Base-by-base conservation (phyloP, 2,888 invertebrate species). In the Cheilosia vernalis region DNA sequence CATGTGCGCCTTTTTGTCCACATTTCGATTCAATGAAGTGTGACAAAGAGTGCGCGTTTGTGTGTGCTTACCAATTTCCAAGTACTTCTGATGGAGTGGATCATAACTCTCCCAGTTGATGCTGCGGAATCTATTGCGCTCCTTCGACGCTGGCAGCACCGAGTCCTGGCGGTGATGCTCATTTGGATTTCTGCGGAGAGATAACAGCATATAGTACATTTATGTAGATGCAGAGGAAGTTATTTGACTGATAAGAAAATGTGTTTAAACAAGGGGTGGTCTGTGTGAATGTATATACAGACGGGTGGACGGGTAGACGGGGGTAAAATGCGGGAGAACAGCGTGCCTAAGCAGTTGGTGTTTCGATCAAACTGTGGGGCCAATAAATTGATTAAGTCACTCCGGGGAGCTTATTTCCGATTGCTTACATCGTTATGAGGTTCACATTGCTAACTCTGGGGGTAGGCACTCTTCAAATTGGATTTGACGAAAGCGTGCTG, bases 81-180 rank as follows among this genome's bases (percentile, higher is more conserved):
- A 93, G 93, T 98, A 98, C 91, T 98, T 97, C 91, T 98, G 98
- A 93, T 97, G 97, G 85, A 97, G 95, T 1, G 96, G 96, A 91
- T 98, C 97, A 93, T 98, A 98, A 90, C 96, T 96, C 88, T 98
- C 98, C 98, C 98, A 98, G 66, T 94, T 94, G 88, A 96, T 94
- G 87, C 95, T 96, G 66, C 96, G 94, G 92, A 97, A 97, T 89
- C 96, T 95, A 93, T 96, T 97, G 87, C 96, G 94, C 90, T 97
- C 97, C 90, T 96, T 95, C 67, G 96, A 97, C 58, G 96, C 95
- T 4, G 96, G 95, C 87, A 97, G 93, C 63, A 95, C 93, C 0
- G 95, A 94, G 90, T 97, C 97, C 90, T 95, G 95, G 30, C 95
- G 95, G 89, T 95, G 94, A 91, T 96, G 95, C 91, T 97, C 97